Evolutionary conservation across 2,888 invertebrate genomes (phyloP).

Genomic region (Lucinisca nassula): DNA sequence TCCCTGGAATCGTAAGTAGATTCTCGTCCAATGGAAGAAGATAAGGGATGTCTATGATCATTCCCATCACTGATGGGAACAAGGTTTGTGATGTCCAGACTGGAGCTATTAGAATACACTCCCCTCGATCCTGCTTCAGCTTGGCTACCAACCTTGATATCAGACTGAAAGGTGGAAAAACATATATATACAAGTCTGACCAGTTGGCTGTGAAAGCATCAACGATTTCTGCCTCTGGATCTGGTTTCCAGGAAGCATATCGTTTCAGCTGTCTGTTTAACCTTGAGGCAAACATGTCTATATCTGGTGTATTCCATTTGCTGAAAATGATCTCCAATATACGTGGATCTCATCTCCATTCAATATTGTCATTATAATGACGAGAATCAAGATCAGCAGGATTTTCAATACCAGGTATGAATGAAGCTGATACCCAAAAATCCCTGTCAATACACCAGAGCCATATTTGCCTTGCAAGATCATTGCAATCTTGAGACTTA

Average conservation of each 20-base stretch:
- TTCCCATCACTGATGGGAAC: conserved; percentile 30
- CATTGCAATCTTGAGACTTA: too few relatives aligned
- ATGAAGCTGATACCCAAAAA: too few relatives aligned
- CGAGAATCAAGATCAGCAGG: too few relatives aligned
- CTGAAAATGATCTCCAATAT: too few relatives aligned
- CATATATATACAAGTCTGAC: conserved; percentile 33
- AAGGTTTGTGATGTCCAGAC: conserved; percentile 37
- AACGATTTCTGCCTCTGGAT: conserved; percentile 50
- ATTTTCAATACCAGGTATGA: too few relatives aligned
- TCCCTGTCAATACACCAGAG: too few relatives aligned
- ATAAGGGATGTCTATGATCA: conserved; percentile 3
- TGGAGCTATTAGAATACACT: conserved; percentile 35
- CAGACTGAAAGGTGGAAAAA: conserved; percentile 59
- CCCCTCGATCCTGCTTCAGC: conserved; percentile 3
- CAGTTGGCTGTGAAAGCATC: conserved; percentile 53
- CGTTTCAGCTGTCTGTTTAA: conserved; percentile 37
- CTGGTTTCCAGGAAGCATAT: conserved; percentile 59
- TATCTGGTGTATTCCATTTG: too few relatives aligned
- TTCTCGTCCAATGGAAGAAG: conserved; percentile 8
- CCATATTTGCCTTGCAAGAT: too few relatives aligned
- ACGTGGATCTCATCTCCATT: too few relatives aligned
- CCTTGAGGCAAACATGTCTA: conserved; percentile 55
- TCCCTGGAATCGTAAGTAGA: conserved; percentile 18
- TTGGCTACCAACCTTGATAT: conserved; percentile 16
- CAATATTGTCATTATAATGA: too few relatives aligned